Evolutionary conservation across 2,113 vertebrate species (phyloP).

Genomic region (Melanerpes formicivorus): DNA sequence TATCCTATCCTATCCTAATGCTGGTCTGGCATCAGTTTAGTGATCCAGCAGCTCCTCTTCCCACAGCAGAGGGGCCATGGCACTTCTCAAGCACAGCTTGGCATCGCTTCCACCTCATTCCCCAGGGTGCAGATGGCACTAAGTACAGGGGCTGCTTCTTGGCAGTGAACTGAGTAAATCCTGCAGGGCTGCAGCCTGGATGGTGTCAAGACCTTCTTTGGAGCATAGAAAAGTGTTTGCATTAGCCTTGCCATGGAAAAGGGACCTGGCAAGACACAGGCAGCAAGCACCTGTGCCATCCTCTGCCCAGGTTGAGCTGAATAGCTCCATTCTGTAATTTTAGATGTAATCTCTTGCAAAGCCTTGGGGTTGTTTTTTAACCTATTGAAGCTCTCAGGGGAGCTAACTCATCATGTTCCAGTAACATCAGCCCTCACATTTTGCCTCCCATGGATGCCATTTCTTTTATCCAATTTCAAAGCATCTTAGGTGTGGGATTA

Average conservation of each 20-base stretch:
- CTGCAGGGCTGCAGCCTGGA: not conserved
- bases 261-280: not conserved
- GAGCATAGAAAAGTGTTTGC: not conserved
- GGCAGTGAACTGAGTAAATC: not conserved
- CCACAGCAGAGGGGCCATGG: not conserved
- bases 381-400: not conserved
- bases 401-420: not conserved
- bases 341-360: not conserved
- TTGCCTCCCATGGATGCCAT: not conserved
- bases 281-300: rapidly evolving
- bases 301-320: not conserved
- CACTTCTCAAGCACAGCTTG: not conserved
- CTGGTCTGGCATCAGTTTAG: not conserved
- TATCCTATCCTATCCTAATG: too few species aligned
- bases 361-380: not conserved
- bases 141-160: not conserved
- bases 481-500: not conserved
- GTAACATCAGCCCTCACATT: not conserved
- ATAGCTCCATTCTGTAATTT: not conserved
- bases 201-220: not conserved
- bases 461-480: not conserved
- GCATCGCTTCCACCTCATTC: not conserved
- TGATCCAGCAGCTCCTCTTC: not conserved
- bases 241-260: not conserved
- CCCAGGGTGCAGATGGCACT: not conserved